Base-by-base conservation (phyloP, 2,113 vertebrate genomes). In the Xerus inauris region DNA sequence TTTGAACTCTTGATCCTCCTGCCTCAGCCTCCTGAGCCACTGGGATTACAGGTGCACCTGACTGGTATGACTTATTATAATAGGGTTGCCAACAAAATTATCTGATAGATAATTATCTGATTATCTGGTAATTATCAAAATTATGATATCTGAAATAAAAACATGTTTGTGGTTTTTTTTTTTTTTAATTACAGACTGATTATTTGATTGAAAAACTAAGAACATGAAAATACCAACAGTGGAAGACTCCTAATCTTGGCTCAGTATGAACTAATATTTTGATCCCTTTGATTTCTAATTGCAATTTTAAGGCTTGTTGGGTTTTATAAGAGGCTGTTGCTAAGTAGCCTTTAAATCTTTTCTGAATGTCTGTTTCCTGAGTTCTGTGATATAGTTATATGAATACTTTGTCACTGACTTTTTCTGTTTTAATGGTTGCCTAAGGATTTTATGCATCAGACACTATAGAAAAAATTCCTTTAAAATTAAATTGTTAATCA, bases 171-270 rank as follows among this genome's bases (percentile, higher is more conserved):
- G 16, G 73, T n/a, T 71, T 79, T 82, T 92, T 45, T 73, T n/a
- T 71, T 80, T 86, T 94, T 45, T 77, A 85, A 96, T 98, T 71
- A 20, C 86, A 99, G 99, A 99, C 98, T 79, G 99, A 99, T 54
- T 98, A 99, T 90, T 98, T 99, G 91, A 98, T 99, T 26, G 98
- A 99, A 96, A 98, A 98, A 92, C 96, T 99, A 95, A 99, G 98
- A 75, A 98, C 95, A 95, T 97, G 93, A 98, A 97, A 97, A 91
- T 72, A 84, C 96, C 96, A 94, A 94, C 95, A 98, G 87, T 47
- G 98, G 98, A 98, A 97, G 98, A 98, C 89, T 77, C 45, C 26
- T 67, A 71, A 89, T 82, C 51, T 92, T 87, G 91, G 75, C 47
- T 96, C 0, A 0, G 42, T 75, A 82, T 51, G 42, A 77, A 83